Percentiles rank a stretch among this genome's conserved stretches.
Conservation (phyloP, 2,797 vertebrate species). For the Naso thynnoides region DNA sequence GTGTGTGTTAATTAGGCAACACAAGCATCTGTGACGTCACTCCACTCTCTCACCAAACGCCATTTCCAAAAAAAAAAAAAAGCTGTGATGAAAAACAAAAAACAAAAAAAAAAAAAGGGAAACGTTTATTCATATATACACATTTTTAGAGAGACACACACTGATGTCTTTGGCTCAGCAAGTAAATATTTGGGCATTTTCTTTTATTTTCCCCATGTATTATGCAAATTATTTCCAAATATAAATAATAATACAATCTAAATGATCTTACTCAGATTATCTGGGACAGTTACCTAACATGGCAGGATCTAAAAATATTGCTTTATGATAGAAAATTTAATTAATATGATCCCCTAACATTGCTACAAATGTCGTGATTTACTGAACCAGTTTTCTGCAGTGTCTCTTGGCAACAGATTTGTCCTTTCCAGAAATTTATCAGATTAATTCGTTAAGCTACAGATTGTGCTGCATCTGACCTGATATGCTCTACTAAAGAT, state of each 20-base stretch:
- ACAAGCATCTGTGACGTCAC: slow-evolving; percentile 71
- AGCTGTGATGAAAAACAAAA: neutral
- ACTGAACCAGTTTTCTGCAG: neutral
- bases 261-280: neutral
- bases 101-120: too few species aligned
- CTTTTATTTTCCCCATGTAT: slow-evolving; percentile 6
- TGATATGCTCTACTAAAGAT: neutral
- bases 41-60: slow-evolving; percentile 25
- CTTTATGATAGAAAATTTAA: neutral
- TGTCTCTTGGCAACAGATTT: neutral
- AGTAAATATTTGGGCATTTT: neutral
- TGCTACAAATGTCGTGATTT: neutral
- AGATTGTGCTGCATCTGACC: neutral
- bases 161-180: neutral
- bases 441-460: neutral
- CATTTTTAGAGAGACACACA: neutral
- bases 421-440: neutral
- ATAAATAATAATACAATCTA: neutral
- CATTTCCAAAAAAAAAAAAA: slow-evolving; percentile 20
- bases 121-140: slow-evolving; percentile 1
- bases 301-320: neutral
- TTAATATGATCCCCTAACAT: neutral
- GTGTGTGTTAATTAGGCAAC: slow-evolving; percentile 71
- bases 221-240: slow-evolving; percentile 1
- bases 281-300: neutral